Percentiles rank a stretch among this genome's conserved stretches.
Evolutionary conservation across 1,140 invertebrate species (phyloP).

Genomic region (Neodiprion pinetum): DNA sequence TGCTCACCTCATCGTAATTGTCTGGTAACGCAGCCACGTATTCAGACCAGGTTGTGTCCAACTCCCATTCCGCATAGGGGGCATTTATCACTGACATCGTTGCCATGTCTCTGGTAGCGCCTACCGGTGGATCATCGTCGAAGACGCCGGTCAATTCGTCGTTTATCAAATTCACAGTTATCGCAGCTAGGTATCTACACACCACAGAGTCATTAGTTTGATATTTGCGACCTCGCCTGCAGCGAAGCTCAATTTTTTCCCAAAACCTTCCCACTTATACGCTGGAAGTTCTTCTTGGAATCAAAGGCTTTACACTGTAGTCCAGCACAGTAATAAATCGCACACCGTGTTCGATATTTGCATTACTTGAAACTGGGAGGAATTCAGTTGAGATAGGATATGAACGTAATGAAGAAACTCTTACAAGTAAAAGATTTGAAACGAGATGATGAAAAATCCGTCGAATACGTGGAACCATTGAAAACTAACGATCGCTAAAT

Average conservation of each 20-base stretch:
- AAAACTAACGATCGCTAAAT: too few species aligned
- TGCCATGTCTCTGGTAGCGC: slow-evolving; percentile 26
- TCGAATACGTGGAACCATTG: too few species aligned
- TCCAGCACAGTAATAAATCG: too few species aligned
- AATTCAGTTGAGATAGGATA: too few species aligned
- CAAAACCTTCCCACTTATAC: too few species aligned
- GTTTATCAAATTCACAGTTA: slow-evolving; percentile 37
- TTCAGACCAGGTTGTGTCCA: slow-evolving; percentile 38
- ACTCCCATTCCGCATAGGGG: slow-evolving; percentile 34
- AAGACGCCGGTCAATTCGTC: slow-evolving; percentile 37
- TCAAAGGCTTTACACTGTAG: too few species aligned
- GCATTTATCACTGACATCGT: slow-evolving; percentile 21
- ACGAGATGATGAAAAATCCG: too few species aligned
- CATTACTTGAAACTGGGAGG: background rate
- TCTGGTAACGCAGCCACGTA: slow-evolving; percentile 27
- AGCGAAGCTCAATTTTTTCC: too few species aligned
- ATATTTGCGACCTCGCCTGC: too few species aligned
- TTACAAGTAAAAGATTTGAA: too few species aligned
- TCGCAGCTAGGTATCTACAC: slow-evolving; percentile 32
- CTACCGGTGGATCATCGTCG: slow-evolving; percentile 28
- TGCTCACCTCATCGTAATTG: slow-evolving; percentile 23
- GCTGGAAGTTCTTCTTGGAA: too few species aligned
- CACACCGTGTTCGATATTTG: background rate
- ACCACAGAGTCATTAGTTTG: background rate
- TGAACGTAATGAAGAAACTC: too few species aligned